Evolutionary conservation across 2,113 vertebrate species (phyloP).

Genomic region (Capreolus pygargus): DNA sequence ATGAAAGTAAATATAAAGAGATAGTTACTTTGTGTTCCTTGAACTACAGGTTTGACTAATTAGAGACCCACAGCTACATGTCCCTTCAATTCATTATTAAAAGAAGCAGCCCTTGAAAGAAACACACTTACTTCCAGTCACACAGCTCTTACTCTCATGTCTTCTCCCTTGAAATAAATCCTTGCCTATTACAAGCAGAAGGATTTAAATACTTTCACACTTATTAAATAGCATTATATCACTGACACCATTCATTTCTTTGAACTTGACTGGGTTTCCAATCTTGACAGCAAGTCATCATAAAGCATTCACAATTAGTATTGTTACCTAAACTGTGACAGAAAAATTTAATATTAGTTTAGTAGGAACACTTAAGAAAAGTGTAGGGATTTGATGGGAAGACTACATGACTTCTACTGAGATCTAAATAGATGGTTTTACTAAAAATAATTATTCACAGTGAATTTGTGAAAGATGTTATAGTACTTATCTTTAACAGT

Average conservation of each 20-base stretch:
- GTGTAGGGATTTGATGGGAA: background rate
- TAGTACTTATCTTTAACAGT: conserved; percentile 32
- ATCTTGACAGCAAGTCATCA: conserved; percentile 35
- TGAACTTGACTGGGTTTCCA: conserved; percentile 46
- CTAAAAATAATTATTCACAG: conserved; percentile 61
- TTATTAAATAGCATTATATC: conserved; percentile 27
- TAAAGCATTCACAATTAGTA: background rate
- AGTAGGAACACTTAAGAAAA: conserved; percentile 30
- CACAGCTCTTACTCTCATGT: background rate
- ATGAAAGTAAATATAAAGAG: background rate
- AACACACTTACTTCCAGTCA: background rate
- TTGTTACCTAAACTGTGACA: conserved; percentile 35
- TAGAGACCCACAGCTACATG: background rate
- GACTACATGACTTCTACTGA: conserved; percentile 28
- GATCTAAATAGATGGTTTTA: conserved; percentile 38
- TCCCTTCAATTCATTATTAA: background rate
- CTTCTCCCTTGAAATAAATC: conserved; percentile 4
- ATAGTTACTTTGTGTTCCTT: background rate
- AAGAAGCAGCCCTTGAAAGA: background rate
- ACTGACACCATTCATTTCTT: conserved; percentile 36
- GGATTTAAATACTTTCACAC: background rate
- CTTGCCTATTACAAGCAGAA: background rate
- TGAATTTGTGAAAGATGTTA: conserved; percentile 25
- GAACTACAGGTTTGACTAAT: background rate
- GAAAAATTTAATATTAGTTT: conserved; percentile 38